Base-by-base conservation (phyloP, 2,888 invertebrate genomes). In the Nezara viridula region DNA sequence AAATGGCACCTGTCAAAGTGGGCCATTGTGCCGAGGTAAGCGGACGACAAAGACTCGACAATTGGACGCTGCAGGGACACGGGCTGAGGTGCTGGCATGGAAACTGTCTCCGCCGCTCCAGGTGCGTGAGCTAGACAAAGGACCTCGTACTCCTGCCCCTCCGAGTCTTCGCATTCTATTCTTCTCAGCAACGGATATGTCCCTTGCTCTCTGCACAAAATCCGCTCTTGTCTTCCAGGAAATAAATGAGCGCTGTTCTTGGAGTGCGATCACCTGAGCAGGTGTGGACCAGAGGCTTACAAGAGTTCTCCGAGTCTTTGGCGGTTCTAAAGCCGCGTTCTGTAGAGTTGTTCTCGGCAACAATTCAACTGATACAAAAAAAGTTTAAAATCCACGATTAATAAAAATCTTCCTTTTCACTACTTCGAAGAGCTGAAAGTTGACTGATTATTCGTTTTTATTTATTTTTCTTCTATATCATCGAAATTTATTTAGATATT, bases 1-100 rank as follows among this genome's bases (percentile, higher is more conserved):
- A 86, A 86, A 86, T n/a, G 86, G 86, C 44, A 86, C 86, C 86
- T 86, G 86, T 86, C 86, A 86, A 86, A 60, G 40, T 40, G 55
- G 40, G 60, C 86, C 55, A 50, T 86, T 86, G 86, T 86, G 10
- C 37, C 12, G 27, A 9, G 21, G 32, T n/a, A 86, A 86, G 50
- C 49, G 86, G 21, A 16, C n/a, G 12, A 86, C 86, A 86, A 86
- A 37, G 40, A 60, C 40, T n/a, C n/a, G 14, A 81, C 81, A 81
- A 81, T 81, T 47, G 81, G 81, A 81, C 81, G 81, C n/a, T 47
- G 44, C 44, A 24, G 44, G 44, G n/a, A 40, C 81, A 81, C 81
- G 81, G 77, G 40, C 44, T 40, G 44, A 81, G 81, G 81, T 81
- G 81, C 81, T 81, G 81, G 81, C 44, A n/a, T 81, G 81, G 81